Conservation (phyloP, 64 coral and sea anemone species). For the Montipora sp. region DNA sequence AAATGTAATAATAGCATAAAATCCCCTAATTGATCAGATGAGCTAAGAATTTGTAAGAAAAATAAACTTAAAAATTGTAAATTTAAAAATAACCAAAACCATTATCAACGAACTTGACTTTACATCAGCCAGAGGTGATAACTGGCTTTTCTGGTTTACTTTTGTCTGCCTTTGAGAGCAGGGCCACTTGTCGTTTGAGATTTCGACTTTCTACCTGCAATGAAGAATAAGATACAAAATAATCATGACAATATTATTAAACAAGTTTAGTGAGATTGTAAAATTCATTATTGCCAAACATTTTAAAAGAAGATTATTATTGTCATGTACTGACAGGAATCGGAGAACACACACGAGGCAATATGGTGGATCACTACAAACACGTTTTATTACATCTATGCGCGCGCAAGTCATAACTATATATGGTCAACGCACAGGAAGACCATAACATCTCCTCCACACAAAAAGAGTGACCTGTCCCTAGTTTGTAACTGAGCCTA, state of each 20-base stretch:
- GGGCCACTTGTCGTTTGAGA: slow-evolving; percentile 32
- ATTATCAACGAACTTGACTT: neutral
- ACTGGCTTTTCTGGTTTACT: neutral
- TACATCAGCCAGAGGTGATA: neutral
- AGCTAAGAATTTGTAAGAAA: neutral
- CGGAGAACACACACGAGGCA: neutral
- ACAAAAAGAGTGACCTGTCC: too few species aligned
- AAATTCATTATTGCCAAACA: too few species aligned
- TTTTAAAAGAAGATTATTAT: too few species aligned
- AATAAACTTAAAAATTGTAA: neutral
- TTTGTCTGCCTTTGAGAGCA: slow-evolving; percentile 37
- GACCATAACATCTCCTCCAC: too few species aligned
- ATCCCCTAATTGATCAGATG: neutral
- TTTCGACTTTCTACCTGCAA: slow-evolving; percentile 61
- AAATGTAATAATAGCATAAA: neutral
- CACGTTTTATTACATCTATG: neutral
- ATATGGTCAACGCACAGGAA: neutral
- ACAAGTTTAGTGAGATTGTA: too few species aligned
- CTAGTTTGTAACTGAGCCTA: neutral
- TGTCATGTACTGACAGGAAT: neutral
- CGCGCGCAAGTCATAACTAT: neutral
- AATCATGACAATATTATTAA: neutral
- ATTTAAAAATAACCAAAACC: neutral
- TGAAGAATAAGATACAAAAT: neutral
- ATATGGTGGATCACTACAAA: neutral